phyloP scores from a whole-genome alignment of 1,140 invertebrate genomes.

The Eufriesea mexicana region DNA sequence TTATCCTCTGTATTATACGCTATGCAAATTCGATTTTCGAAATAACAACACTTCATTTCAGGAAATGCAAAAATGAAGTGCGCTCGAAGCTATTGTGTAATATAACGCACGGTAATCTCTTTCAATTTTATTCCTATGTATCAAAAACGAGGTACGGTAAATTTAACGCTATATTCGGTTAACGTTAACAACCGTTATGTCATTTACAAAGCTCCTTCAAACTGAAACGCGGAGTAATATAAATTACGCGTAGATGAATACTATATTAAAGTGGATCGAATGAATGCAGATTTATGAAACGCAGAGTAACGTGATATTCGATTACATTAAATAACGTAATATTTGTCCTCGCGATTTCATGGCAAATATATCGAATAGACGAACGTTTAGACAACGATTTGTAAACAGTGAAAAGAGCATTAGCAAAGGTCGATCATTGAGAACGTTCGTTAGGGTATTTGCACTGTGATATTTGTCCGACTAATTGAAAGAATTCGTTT shows the following conservation, averaged over 20 bases:
- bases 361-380: too few species aligned
- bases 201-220: not conserved
- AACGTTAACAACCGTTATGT: constrained; percentile 3
- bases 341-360: too few species aligned
- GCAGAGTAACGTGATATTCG: not conserved
- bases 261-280: not conserved
- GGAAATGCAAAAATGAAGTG: not conserved
- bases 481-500: constrained; percentile 44
- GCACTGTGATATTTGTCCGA: not conserved
- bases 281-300: not conserved
- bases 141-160: not conserved
- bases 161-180: not conserved
- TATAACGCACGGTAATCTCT: not conserved
- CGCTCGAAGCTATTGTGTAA: not conserved
- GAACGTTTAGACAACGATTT: not conserved
- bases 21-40: not conserved
- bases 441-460: not conserved
- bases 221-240: not conserved
- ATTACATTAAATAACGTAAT: too few species aligned
- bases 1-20: too few species aligned
- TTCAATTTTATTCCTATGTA: not conserved
- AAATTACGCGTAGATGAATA: not conserved
- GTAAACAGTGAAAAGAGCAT: too few species aligned
- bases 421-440: too few species aligned
- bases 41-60: not conserved